Evolutionary conservation across 2,888 invertebrate genomes (phyloP).

Genomic region (Xestoiulus laeticollis): DNA sequence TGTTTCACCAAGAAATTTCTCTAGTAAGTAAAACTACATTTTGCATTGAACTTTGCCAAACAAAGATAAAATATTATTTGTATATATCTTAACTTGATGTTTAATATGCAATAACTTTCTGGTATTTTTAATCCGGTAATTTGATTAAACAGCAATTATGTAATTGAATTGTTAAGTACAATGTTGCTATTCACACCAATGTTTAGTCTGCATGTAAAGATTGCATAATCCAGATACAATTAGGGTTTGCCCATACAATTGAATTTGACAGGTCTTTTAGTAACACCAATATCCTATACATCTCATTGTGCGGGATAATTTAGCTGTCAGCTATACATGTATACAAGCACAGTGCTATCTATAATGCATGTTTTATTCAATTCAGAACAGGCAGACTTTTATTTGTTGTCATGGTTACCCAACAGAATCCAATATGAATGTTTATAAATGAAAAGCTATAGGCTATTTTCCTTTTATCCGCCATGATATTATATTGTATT

Average conservation of each 20-base stretch:
- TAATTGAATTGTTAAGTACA: neutral
- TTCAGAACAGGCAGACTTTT: neutral
- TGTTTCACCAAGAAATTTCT: too few species aligned
- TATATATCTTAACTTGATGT: neutral
- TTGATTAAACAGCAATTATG: neutral
- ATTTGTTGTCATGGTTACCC: neutral
- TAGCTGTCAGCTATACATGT: neutral
- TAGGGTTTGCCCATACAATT: neutral
- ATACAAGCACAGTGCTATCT: neutral
- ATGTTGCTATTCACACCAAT: neutral
- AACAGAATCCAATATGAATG: constrained; percentile 29
- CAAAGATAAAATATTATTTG: too few species aligned
- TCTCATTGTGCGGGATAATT: neutral
- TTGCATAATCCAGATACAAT: neutral
- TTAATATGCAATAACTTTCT: neutral
- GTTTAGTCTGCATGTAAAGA: neutral
- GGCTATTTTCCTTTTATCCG: neutral
- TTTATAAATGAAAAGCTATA: neutral
- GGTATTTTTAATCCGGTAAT: neutral
- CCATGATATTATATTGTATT: neutral
- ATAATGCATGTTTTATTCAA: constrained; percentile 16
- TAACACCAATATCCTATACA: neutral
- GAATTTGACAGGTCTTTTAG: constrained; percentile 1
- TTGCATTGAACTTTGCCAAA: too few species aligned
- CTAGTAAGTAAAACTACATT: too few species aligned